Conservation (phyloP, 2,888 invertebrate species). For the Nomada fucata region DNA sequence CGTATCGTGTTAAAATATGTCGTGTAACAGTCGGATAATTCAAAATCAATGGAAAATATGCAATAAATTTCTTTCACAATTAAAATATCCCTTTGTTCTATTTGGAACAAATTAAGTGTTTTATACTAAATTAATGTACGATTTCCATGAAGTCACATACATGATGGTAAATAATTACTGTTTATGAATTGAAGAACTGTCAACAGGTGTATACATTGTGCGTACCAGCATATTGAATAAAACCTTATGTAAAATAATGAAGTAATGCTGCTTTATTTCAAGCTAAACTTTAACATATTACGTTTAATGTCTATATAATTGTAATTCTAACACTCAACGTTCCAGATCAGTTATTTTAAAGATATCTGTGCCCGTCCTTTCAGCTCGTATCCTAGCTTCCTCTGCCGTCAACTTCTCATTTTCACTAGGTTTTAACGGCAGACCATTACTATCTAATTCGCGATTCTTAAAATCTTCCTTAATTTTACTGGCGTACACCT, state of each 20-base stretch:
- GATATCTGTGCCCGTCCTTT: constrained; percentile 93
- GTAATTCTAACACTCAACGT: background rate
- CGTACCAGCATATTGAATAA: constrained; percentile 74
- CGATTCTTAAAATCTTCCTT: constrained; percentile 89
- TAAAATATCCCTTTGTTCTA: constrained; percentile 43
- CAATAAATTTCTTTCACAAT: constrained; percentile 24
- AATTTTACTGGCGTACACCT: constrained; percentile 92
- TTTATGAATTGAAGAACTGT: constrained; percentile 66
- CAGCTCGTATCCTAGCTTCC: constrained; percentile 89
- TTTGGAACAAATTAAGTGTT: constrained; percentile 45
- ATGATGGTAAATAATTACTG: constrained; percentile 70
- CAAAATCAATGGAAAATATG: constrained; percentile 35
- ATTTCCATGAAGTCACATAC: constrained; percentile 49
- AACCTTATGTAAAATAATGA: constrained; percentile 65
- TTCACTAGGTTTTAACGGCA: constrained; percentile 89
- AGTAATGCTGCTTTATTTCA: constrained; percentile 13
- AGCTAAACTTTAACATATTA: constrained; percentile 7
- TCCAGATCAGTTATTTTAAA: constrained; percentile 82
- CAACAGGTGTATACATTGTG: constrained; percentile 67
- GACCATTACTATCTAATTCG: constrained; percentile 89
- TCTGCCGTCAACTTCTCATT: constrained; percentile 90
- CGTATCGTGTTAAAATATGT: constrained; percentile 42
- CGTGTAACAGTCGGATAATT: constrained; percentile 17
- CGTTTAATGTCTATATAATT: constrained; percentile 18
- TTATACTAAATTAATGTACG: constrained; percentile 33